Evolutionary conservation across 2,888 invertebrate species (phyloP).

Genomic region (Aricia artaxerxes): DNA sequence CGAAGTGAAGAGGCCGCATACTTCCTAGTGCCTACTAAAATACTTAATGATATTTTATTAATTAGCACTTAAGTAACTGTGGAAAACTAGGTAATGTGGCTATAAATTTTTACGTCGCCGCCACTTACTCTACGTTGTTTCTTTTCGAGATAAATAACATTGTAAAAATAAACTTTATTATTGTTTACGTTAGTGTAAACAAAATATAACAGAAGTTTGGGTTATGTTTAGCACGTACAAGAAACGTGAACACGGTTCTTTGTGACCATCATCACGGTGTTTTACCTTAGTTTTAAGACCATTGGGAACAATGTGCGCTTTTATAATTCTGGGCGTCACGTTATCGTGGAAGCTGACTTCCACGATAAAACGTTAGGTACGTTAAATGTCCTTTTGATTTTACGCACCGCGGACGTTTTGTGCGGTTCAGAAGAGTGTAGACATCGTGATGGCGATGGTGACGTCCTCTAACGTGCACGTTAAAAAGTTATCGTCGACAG

Average conservation of each 20-base stretch:
- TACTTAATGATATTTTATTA: background rate
- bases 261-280: background rate
- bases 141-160: constrained; percentile 7
- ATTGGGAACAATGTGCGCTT: too few species aligned
- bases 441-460: too few species aligned
- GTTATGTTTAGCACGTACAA: background rate
- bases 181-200: constrained; percentile 11
- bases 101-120: constrained; percentile 14
- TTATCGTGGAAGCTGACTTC: too few species aligned
- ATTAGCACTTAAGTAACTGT: background rate
- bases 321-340: too few species aligned
- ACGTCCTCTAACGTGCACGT: too few species aligned
- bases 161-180: constrained; percentile 7
- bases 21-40: too few species aligned
- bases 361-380: too few species aligned
- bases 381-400: too few species aligned
- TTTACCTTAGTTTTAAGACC: background rate
- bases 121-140: background rate
- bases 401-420: too few species aligned
- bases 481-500: too few species aligned
- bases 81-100: background rate
- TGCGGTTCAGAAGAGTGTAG: too few species aligned
- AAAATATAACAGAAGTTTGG: background rate
- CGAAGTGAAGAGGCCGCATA: background rate
- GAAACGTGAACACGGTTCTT: background rate